Conservation (phyloP, 2,113 vertebrate species). For the Erinaceus europaeus region DNA sequence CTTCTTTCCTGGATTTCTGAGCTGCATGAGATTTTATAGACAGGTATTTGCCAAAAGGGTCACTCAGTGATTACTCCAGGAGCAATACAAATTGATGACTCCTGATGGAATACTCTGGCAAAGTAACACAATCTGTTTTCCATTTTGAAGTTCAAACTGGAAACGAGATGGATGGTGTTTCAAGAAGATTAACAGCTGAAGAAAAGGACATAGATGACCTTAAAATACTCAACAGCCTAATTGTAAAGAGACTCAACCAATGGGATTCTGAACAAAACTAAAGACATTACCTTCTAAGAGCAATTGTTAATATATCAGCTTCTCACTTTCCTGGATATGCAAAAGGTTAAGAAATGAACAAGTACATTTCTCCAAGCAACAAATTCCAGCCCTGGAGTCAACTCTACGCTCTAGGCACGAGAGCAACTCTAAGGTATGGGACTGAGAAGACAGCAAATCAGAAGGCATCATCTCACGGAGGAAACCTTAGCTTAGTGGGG, state of each 20-base stretch:
- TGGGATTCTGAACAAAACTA: slow-evolving; percentile 47
- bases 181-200: slow-evolving; percentile 77
- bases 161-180: slow-evolving; percentile 79
- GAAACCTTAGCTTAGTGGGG: not conserved
- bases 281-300: not conserved
- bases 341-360: not conserved
- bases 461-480: not conserved
- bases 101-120: rapidly evolving
- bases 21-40: not conserved
- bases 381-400: too few relatives aligned
- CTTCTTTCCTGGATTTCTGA: not conserved
- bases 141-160: slow-evolving; percentile 82
- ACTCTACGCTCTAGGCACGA: not conserved
- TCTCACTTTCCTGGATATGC: too few relatives aligned
- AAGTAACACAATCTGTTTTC: slow-evolving; percentile 32
- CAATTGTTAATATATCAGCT: not conserved
- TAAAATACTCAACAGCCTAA: slow-evolving; percentile 81
- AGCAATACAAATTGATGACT: rapidly evolving
- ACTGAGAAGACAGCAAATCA: not conserved
- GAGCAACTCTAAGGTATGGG: not conserved
- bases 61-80: not conserved
- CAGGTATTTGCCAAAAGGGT: not conserved
- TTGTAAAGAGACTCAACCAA: slow-evolving; percentile 78
- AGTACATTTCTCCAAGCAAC: not conserved
- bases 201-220: slow-evolving; percentile 82